phyloP scores from a whole-genome alignment of 2,113 vertebrate species.

The Struthidea cinerea region DNA sequence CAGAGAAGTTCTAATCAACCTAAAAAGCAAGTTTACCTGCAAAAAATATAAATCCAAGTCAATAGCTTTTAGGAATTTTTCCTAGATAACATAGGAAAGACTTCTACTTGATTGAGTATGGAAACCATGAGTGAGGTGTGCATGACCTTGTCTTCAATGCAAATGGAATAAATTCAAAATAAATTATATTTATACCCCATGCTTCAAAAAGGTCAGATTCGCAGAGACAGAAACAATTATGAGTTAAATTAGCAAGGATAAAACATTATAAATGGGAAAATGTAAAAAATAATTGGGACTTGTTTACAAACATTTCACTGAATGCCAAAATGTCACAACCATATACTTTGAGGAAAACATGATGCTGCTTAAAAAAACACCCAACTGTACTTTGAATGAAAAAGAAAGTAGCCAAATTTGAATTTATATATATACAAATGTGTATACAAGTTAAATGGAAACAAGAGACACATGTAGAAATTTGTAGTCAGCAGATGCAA shows the following conservation, averaged over 20 bases:
- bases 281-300: not conserved
- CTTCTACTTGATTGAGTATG: not conserved
- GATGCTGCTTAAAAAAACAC: rapidly evolving
- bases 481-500: not conserved
- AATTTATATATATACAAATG: not conserved
- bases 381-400: not conserved
- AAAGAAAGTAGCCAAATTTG: not conserved
- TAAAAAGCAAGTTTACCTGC: not conserved
- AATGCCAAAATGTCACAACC: not conserved
- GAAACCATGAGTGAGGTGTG: not conserved
- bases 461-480: not conserved
- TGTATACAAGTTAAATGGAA: not conserved
- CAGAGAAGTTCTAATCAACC: not conserved
- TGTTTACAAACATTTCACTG: not conserved
- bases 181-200: not conserved
- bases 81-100: not conserved
- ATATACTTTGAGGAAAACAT: not conserved
- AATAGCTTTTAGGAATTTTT: not conserved
- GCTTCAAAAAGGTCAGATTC: not conserved
- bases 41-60: not conserved
- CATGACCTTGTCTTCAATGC: not conserved
- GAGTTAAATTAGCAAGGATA: not conserved
- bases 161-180: not conserved
- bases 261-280: not conserved
- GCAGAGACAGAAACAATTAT: not conserved